These are phyloP conservation scores for Brevipalpus yothersi DNA, from an alignment of 1,140 invertebrate species.

Conservation along the genomic window DNA sequence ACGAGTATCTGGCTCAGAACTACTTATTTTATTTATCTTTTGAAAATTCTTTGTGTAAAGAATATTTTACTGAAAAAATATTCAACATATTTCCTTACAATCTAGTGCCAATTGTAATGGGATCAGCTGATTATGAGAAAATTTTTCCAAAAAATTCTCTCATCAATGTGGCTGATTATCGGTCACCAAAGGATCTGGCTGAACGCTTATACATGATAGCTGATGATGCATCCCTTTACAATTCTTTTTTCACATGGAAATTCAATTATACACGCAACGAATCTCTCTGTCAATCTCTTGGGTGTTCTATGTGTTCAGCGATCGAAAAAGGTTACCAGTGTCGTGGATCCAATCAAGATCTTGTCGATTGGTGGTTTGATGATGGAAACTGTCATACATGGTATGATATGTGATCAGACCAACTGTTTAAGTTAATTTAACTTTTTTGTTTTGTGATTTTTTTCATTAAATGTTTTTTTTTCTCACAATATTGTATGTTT, in stretches of 20 bases:
- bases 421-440: no score
- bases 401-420: no score
- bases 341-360: neutral
- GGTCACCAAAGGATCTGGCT: constrained; percentile 15
- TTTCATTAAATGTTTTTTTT: no score
- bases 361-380: neutral
- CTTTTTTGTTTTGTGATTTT: no score
- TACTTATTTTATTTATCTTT: constrained; percentile 21
- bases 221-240: constrained; percentile 15
- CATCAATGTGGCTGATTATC: constrained; percentile 18
- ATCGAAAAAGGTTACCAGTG: no score
- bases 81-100: constrained; percentile 15
- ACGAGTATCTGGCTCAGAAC: constrained; percentile 9
- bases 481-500: no score
- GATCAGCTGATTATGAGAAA: constrained; percentile 17
- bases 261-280: constrained; percentile 2
- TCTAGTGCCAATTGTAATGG: constrained; percentile 20
- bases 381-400: neutral
- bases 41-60: constrained; percentile 20
- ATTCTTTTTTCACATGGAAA: constrained; percentile 18
- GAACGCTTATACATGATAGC: constrained; percentile 12
- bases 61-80: constrained; percentile 23
- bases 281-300: no score
- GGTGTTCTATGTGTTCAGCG: no score
- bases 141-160: constrained; percentile 20